Evolutionary conservation across 1,140 invertebrate species (phyloP).

Genomic region (Cherax destructor): DNA sequence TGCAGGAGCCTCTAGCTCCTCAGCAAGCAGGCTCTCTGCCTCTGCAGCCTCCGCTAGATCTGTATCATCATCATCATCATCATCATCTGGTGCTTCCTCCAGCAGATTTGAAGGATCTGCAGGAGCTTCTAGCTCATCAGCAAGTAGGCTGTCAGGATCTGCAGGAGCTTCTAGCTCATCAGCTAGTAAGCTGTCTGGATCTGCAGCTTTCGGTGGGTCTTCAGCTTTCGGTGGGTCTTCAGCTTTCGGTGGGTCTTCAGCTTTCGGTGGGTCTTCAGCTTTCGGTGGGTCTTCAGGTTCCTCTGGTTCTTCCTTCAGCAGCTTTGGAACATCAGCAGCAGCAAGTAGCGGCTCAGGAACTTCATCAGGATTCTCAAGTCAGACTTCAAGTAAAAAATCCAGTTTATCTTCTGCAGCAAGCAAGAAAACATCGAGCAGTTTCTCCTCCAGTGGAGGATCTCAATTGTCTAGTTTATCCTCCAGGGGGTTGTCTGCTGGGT

Average conservation of each 20-base stretch:
- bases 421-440: not conserved
- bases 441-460: not conserved
- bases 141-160: not conserved
- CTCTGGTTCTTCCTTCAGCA: slow-evolving; percentile 2
- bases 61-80: not conserved
- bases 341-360: not conserved
- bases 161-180: not conserved
- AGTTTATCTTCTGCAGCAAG: not conserved
- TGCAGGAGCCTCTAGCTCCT: not conserved
- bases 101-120: not conserved
- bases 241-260: not conserved
- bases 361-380: not conserved
- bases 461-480: too few species aligned
- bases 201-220: not conserved
- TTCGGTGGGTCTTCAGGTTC: not conserved
- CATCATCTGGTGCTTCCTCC: not conserved
- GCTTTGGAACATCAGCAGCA: not conserved
- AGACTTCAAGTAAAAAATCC: not conserved
- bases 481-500: not conserved
- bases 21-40: not conserved
- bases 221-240: not conserved
- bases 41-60: not conserved
- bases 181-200: not conserved
- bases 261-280: not conserved
- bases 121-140: not conserved